A percentile compares a stretch with the other conserved stretches of the same genome.
Conservation (phyloP, 2,888 invertebrate species). For the Carabus problematicus region DNA sequence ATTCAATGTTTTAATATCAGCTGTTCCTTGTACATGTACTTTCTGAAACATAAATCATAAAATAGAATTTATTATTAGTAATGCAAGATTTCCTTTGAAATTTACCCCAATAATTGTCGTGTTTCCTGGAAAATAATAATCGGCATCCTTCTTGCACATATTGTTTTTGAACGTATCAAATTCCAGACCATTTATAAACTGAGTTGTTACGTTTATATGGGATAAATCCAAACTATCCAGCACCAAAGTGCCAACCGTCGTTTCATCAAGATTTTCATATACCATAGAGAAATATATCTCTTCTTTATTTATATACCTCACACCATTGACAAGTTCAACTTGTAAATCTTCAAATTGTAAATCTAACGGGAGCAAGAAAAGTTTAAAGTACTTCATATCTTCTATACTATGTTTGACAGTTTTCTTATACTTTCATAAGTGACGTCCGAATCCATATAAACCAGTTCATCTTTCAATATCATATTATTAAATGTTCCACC, state of each 20-base stretch:
- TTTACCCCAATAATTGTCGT: conserved; percentile 62
- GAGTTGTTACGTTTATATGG: conserved; percentile 52
- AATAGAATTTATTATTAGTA: conserved; percentile 27
- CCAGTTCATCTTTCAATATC: conserved; percentile 47
- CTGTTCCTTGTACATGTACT: conserved; percentile 54
- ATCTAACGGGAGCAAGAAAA: conserved; percentile 43
- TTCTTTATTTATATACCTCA: conserved; percentile 24
- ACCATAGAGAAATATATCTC: conserved; percentile 4
- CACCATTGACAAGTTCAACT: conserved; percentile 24
- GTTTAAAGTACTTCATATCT: neutral
- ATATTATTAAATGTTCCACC: conserved; percentile 47
- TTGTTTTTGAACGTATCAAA: conserved; percentile 59
- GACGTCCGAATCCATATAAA: conserved; percentile 44
- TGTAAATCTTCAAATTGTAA: conserved; percentile 49
- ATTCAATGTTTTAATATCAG: conserved; percentile 59
- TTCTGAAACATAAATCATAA: conserved; percentile 53
- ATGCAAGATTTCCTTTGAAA: conserved; percentile 27
- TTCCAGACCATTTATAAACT: conserved; percentile 59
- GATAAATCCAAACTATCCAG: conserved; percentile 22
- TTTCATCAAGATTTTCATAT: conserved; percentile 24
- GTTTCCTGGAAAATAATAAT: conserved; percentile 55
- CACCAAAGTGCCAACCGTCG: conserved; percentile 17
- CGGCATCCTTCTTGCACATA: conserved; percentile 60
- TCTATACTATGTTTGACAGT: too few species aligned
- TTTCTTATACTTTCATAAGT: conserved; percentile 43